These are phyloP conservation scores for Jordanella pulchra DNA, from an alignment of 2,797 vertebrate genomes.

Conservation along the genomic window DNA sequence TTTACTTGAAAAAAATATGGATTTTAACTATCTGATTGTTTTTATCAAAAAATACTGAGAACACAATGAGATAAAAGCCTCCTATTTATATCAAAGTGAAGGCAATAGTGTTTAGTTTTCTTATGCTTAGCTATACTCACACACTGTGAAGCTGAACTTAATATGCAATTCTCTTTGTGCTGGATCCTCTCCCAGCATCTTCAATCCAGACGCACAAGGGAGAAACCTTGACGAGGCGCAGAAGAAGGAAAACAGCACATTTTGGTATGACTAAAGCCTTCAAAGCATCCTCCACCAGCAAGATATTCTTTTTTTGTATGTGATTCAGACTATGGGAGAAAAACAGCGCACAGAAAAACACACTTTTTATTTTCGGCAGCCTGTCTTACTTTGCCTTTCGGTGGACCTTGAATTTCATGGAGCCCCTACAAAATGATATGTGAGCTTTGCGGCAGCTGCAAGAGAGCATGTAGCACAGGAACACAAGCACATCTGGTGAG, in stretches of 20 bases:
- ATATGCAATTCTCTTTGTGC: constrained; percentile 81
- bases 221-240: constrained; percentile 73
- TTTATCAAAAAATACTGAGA: not conserved
- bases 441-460: constrained; percentile 58
- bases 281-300: constrained; percentile 69
- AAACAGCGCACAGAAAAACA: constrained; percentile 54
- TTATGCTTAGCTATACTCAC: constrained; percentile 70
- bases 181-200: constrained; percentile 65
- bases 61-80: not conserved
- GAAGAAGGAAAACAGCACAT: constrained; percentile 73
- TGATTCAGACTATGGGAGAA: constrained; percentile 49
- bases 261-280: constrained; percentile 73
- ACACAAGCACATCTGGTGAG: constrained; percentile 65
- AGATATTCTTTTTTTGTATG: constrained; percentile 45
- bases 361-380: constrained; percentile 54
- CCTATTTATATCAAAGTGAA: constrained; percentile 46
- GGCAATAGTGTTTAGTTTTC: constrained; percentile 62
- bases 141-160: constrained; percentile 69
- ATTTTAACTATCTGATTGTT: not conserved
- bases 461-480: constrained; percentile 50
- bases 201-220: constrained; percentile 65
- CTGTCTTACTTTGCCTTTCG: constrained; percentile 66
- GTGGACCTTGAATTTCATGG: constrained; percentile 53
- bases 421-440: constrained; percentile 62
- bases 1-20: not conserved